phyloP scores from a whole-genome alignment of 2,113 vertebrate species.

The Chinchilla lanigera region DNA sequence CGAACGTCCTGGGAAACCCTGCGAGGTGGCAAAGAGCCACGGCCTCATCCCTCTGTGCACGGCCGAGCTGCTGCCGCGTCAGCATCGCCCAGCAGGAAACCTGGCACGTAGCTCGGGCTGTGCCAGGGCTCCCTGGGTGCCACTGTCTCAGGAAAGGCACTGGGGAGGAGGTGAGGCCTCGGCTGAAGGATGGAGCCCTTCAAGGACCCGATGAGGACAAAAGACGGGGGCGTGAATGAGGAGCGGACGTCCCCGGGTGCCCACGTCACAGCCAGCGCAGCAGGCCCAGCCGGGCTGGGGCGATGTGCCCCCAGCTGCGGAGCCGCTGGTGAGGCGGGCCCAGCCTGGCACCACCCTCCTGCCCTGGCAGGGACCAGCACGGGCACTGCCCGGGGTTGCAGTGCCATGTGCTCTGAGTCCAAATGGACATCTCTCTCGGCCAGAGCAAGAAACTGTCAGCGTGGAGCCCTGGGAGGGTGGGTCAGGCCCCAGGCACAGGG shows the following conservation, averaged over 20 bases:
- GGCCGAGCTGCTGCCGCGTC: fast-evolving
- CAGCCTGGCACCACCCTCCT: no score
- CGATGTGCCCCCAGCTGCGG: neutral
- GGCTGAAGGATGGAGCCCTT: no score
- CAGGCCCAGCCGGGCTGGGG: neutral
- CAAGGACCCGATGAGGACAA: neutral
- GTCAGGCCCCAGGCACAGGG: neutral
- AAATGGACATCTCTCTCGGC: neutral
- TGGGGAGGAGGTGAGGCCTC: neutral
- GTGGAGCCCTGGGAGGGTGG: neutral
- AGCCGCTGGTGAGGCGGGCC: neutral
- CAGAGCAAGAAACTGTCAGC: neutral
- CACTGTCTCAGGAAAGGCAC: neutral
- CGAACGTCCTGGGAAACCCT: neutral
- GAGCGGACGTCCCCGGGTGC: neutral
- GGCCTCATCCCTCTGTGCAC: fast-evolving
- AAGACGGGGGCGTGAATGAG: neutral
- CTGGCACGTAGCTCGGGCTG: neutral
- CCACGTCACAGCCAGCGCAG: fast-evolving
- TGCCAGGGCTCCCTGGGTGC: neutral
- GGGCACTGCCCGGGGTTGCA: neutral
- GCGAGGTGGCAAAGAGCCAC: fast-evolving
- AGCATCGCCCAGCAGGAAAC: neutral
- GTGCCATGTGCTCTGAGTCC: fast-evolving
- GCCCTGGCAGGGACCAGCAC: no score